Evolutionary conservation across 2,888 invertebrate genomes (phyloP), one percentile per base, ranked within the genome.

Genomic region (Phyllotreta cruciferae): DNA sequence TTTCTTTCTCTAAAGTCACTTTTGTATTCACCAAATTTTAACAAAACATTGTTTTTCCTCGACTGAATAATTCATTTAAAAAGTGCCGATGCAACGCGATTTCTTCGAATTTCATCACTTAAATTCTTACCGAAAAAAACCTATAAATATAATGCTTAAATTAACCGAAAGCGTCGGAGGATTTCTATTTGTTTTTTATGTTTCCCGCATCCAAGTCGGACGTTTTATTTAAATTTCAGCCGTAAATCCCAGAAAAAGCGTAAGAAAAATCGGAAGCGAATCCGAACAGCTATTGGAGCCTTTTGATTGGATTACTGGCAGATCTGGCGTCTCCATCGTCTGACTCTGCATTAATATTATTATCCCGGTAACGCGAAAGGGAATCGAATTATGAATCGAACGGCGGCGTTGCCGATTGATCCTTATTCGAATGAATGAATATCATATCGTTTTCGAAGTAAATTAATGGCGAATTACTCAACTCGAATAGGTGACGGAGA

Each of bases 331-430:
- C 70, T 74, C 74, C 71, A 74, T 74, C 73, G 74, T 73, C 73
- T 71, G 71, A 72, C 72, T 71, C 70, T 74, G 75, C 74, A 76
- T 76, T 75, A 75, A 76, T 74, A 74, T 75, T 74, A 76, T 76
- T 76, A 75, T 74, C 76, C 74, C 75, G 73, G 75, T 73, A 73
- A 72, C 73, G 71, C 69, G 71, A 66, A 71, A 72, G 70, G 70
- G 70, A 75, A 76, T 75, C 72, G 69, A 75, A 75, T 76, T 76
- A 75, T 74, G 61, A 68, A 66, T 67, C 66, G 67, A 66, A 70
- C 66, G 1, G 34, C 56, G 24, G 5, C 8, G 56, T 56, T 56
- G 56, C 47, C 56, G 39, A 54, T 24, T 24, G 24, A 24, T 24
- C 24, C 24, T 24, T 10, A 35, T 1, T 35, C 34, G 11, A 13